Evolutionary conservation across 2,113 vertebrate species (phyloP).

Genomic region (Cynocephalus volans): DNA sequence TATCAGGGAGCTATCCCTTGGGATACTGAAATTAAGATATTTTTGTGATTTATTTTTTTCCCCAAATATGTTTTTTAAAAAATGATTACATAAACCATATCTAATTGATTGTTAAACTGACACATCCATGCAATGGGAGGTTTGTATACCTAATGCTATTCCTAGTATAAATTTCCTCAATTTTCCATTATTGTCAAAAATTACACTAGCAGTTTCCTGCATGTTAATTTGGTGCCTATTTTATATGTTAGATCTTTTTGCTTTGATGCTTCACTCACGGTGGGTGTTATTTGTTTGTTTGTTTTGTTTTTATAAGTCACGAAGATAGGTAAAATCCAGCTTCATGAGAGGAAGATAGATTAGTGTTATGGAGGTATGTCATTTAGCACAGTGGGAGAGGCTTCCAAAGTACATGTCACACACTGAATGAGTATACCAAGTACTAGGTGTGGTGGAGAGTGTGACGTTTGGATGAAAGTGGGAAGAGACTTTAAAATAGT

Average conservation of each 20-base stretch:
- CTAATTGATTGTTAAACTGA: slow-evolving; percentile 14
- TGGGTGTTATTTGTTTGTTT: background rate
- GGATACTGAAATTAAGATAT: slow-evolving; percentile 44
- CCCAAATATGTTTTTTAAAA: background rate
- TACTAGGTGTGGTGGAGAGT: slow-evolving; percentile 70
- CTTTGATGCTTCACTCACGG: background rate
- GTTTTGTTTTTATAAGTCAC: slow-evolving; percentile 27
- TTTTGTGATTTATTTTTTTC: background rate
- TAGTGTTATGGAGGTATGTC: slow-evolving; percentile 47
- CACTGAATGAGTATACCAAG: background rate
- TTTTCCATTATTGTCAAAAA: slow-evolving; percentile 16
- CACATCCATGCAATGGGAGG: background rate
- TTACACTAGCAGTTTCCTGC: background rate
- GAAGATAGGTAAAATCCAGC: slow-evolving; percentile 22
- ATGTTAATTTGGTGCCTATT: background rate
- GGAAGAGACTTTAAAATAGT: slow-evolving; percentile 45
- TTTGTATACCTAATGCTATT: background rate
- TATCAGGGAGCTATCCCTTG: background rate
- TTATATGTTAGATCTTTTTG: background rate
- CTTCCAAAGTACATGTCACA: background rate
- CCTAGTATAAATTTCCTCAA: slow-evolving; percentile 30
- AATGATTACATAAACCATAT: slow-evolving; percentile 5
- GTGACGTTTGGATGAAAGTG: slow-evolving; percentile 53
- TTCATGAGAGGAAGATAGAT: slow-evolving; percentile 62
- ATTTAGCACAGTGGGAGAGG: background rate